Base-by-base conservation (phyloP, 2,797 vertebrate genomes). In the Cossypha dichroa region DNA sequence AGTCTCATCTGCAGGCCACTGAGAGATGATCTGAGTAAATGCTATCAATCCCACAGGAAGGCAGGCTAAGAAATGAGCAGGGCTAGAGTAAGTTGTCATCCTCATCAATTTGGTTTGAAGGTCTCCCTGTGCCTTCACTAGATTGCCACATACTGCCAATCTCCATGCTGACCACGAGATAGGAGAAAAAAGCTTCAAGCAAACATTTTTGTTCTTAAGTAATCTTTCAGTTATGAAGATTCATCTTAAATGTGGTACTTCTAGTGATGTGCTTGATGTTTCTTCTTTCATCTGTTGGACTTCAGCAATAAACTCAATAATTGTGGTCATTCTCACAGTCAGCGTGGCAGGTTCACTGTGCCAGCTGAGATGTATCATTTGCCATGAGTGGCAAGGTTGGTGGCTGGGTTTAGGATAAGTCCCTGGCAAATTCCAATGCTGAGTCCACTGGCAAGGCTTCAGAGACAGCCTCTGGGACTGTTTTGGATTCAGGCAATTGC, bases 381-480 rank as follows among this genome's bases (percentile, higher is more conserved):
- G 68, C 87, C 91, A 48, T 5, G 43, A 91, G 40, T 25, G 33
- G 62, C 82, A 92, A 91, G 79, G 92, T 78, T 91, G 95, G 89
- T 93, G 96, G 93, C 81, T 95, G 92, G 74, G 85, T 95, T 94
- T 82, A 82, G 79, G 85, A 70, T 80, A 52, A 92, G 64, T 93
- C 41, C 36, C 45, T 94, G 84, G 96, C 87, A 92, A 85, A 81
- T 90, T 91, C 92, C 80, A 62, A 52, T 83, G 92, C 88, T 95
- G 93, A 96, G 85, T 97, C 58, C 19, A 4, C 87, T 97, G 95
- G 96, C 94, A 97, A 40, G 33, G 48, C 95, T 96, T 97, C 96
- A 94, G 95, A 97, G 80, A 72, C 81, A 76, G 78, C 73, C 75
- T 88, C 78, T 88, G 59, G 73, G 80, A 54, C 60, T 94, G 87